phyloP scores from a whole-genome alignment of 2,113 vertebrate genomes.

The Etheostoma spectabile region DNA sequence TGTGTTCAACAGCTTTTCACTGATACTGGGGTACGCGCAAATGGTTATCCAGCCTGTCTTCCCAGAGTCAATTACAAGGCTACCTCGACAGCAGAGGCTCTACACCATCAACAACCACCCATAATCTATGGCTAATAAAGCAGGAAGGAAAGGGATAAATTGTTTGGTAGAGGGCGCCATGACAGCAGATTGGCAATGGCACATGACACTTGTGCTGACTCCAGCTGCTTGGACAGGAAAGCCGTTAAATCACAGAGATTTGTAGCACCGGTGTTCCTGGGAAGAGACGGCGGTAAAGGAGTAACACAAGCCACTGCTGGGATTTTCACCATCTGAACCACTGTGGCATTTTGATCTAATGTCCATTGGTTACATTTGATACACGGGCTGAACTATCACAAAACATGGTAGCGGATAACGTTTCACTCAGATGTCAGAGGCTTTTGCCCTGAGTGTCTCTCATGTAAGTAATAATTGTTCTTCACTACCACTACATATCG shows the following conservation, averaged over 20 bases:
- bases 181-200: constrained; percentile 77
- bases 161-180: constrained; percentile 71
- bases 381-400: background rate
- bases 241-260: constrained; percentile 83
- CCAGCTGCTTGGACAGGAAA: constrained; percentile 59
- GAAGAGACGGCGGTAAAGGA: constrained; percentile 64
- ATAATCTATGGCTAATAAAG: constrained; percentile 83
- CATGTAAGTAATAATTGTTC: constrained; percentile 79
- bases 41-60: constrained; percentile 71
- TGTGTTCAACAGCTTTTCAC: constrained; percentile 59
- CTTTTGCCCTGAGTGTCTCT: constrained; percentile 65
- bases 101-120: constrained; percentile 58
- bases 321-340: constrained; percentile 26
- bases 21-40: constrained; percentile 57
- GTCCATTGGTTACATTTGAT: background rate
- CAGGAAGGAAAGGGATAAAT: constrained; percentile 72
- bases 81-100: constrained; percentile 78
- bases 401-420: constrained; percentile 32
- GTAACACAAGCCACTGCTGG: constrained; percentile 38
- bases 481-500: constrained; percentile 71
- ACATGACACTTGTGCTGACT: constrained; percentile 83
- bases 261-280: constrained; percentile 73
- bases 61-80: constrained; percentile 70
- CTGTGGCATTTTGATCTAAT: constrained; percentile 30
- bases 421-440: constrained; percentile 67